Evolutionary conservation across 1,140 invertebrate species (phyloP), one percentile per base, ranked within the genome.

Genomic region (Bilobella aurantiaca): DNA sequence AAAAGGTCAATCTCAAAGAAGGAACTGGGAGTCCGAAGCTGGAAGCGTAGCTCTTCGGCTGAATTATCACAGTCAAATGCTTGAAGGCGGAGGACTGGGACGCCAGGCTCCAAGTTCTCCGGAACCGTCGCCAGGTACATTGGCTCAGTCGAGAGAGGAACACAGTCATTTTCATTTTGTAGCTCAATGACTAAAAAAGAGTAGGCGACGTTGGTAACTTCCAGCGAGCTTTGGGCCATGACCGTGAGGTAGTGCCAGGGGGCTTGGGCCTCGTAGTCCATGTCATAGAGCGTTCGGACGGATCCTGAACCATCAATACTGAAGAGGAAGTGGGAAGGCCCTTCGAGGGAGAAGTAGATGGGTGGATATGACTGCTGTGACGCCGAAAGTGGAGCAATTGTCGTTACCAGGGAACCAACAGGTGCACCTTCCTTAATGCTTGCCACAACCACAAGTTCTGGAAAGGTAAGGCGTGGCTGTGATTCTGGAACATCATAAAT

Each of bases 1-100:
- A 96, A 94, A 70, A 90, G 90, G 75, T 98, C 93, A 62, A 99
- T 92, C 71, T 93, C 89, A 78, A 98, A 98, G 68, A 78, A 78
- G 16, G 78, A 75, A 62, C 81, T 79, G 1, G 79, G 76, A 73
- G 82, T 79, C 49, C 79, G 81, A 31, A 79, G 75, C 3, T 77
- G 76, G 68, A 82, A 83, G 31, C 74, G 74, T 58, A 76, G 78
- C 42, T 66, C 72, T 58, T 74, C 69, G n/a, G 72, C 71, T 5
- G 49, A 5, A 16, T 72, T 66, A 72, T 83, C 82, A 23, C 75
- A 74, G 70, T 83, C 82, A 61, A 75, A 75, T 3, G 82, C 82
- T 59, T 78, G 49, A 82, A 83, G 21, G 69, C 65, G 72, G 82
- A 85, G 70, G 1, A 84, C 77, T n/a, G 75, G 67, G 16, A 76